Evolutionary conservation across 2,797 vertebrate genomes (phyloP), one percentile per base, ranked within the genome.

Genomic region (Numenius phaeopus): DNA sequence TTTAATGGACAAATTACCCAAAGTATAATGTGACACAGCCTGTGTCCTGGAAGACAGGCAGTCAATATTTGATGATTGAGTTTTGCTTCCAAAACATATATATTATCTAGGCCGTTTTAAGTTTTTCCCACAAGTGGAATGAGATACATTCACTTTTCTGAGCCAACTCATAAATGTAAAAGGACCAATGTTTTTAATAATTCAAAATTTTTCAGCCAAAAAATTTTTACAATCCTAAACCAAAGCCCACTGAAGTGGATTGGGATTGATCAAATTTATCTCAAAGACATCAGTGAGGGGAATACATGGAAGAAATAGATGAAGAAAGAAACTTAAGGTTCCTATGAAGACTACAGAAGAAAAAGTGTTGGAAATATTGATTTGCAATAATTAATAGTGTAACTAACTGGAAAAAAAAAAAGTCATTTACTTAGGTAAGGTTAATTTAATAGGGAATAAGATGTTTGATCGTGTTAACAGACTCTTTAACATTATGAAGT

Each of bases 321-420:
- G 5, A 73, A 71, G 19, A 30, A 44, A 70, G 18, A 83, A 64
- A 10, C 7, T 20, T 67, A 46, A 40, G 2, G 9, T 64, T 86
- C 20, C 22, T 52, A 17, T 44, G 58, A 69, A 65, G 44, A 34
- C 6, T 55, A 24, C 9, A n/a, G n/a, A 90, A 50, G 9, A 49
- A 66, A 81, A 88, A 81, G 4, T 54, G 14, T 54, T 54, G 6
- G 32, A 65, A 73, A 72, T 78, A 88, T 13, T 82, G 69, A 84
- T 89, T 81, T 96, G 10, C 52, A 83, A 52, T 82, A 90, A 88
- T 72, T 92, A 90, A 65, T 65, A 65, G 79, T 26, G 32, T 69
- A 81, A 79, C 40, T 34, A 54, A 46, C 2, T 9, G 30, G 24
- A 11, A 62, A 6, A 40, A 58, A 62, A 72, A 89, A 34, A 77